These are phyloP conservation scores for Cosmopolites sordidus DNA, from an alignment of 2,888 invertebrate species.

Conservation along the genomic window DNA sequence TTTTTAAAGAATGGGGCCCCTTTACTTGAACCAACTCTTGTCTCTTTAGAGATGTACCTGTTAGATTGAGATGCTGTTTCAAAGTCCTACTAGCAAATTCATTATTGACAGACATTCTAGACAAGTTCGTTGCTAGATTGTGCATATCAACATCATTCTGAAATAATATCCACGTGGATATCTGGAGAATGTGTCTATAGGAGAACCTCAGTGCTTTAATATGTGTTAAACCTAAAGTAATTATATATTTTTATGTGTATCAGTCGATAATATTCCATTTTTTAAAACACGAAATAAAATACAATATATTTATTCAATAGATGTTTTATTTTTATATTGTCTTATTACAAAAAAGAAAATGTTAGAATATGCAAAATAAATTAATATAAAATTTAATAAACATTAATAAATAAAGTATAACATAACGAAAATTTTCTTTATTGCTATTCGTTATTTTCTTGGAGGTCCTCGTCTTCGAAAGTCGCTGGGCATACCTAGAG, in stretches of 20 bases:
- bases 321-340: slow-evolving; percentile 13
- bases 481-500: slow-evolving; percentile 18
- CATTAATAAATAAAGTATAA: background rate
- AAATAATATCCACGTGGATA: slow-evolving; percentile 82
- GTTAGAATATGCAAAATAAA: background rate
- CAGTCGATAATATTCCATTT: too few species aligned
- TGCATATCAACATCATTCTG: slow-evolving; percentile 15
- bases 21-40: slow-evolving; percentile 5
- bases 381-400: background rate
- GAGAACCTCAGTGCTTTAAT: too few species aligned
- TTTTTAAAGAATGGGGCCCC: slow-evolving; percentile 57
- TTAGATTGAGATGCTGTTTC: slow-evolving; percentile 43
- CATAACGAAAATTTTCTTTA: slow-evolving; percentile 1
- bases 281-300: too few species aligned
- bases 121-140: slow-evolving; percentile 31
- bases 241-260: too few species aligned
- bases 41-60: slow-evolving; percentile 18
- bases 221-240: too few species aligned
- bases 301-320: slow-evolving; percentile 3
- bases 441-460: slow-evolving; percentile 20
- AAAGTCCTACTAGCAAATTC: slow-evolving; percentile 45
- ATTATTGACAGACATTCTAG: slow-evolving; percentile 40
- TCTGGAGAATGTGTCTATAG: slow-evolving; percentile 73
- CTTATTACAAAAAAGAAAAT: slow-evolving; percentile 11
- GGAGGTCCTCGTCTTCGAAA: slow-evolving; percentile 23